Conservation (phyloP, 2,888 invertebrate genomes). For the Sphaerophoria rueppellii region DNA sequence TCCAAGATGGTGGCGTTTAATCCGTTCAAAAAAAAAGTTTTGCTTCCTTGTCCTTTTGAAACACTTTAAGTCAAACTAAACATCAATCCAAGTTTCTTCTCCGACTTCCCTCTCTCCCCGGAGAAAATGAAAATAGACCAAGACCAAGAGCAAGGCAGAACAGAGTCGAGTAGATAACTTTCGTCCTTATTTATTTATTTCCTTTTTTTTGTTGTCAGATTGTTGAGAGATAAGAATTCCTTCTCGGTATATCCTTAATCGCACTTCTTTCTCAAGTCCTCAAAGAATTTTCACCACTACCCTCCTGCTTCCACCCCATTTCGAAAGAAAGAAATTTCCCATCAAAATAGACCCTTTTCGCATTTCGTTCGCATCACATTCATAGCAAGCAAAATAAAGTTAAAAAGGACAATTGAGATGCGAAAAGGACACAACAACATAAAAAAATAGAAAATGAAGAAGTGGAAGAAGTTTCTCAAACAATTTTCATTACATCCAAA, state of each 20-base stretch:
- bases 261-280: slow-evolving; percentile 40
- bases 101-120: not conserved
- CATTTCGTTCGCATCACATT: not conserved
- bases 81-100: slow-evolving; percentile 47
- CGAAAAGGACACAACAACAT: slow-evolving; percentile 12
- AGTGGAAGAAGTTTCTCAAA: slow-evolving; percentile 65
- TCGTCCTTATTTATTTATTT: slow-evolving; percentile 3
- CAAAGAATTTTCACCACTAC: slow-evolving; percentile 42
- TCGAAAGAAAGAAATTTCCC: slow-evolving; percentile 47
- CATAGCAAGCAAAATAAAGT: slow-evolving; percentile 21
- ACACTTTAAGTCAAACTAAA: slow-evolving; percentile 58
- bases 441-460: slow-evolving; percentile 35
- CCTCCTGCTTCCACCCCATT: too few species aligned
- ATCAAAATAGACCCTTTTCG: slow-evolving; percentile 46
- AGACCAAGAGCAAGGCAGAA: not conserved
- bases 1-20: slow-evolving; percentile 52
- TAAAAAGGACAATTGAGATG: slow-evolving; percentile 47
- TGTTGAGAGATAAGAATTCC: slow-evolving; percentile 57
- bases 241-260: slow-evolving; percentile 46
- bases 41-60: slow-evolving; percentile 3
- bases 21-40: slow-evolving; percentile 25
- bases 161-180: slow-evolving; percentile 29
- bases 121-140: not conserved
- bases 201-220: slow-evolving; percentile 3
- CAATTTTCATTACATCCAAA: slow-evolving; percentile 74